phyloP scores from a whole-genome alignment of 2,113 vertebrate genomes.

The Epinephelus cyanopodus region DNA sequence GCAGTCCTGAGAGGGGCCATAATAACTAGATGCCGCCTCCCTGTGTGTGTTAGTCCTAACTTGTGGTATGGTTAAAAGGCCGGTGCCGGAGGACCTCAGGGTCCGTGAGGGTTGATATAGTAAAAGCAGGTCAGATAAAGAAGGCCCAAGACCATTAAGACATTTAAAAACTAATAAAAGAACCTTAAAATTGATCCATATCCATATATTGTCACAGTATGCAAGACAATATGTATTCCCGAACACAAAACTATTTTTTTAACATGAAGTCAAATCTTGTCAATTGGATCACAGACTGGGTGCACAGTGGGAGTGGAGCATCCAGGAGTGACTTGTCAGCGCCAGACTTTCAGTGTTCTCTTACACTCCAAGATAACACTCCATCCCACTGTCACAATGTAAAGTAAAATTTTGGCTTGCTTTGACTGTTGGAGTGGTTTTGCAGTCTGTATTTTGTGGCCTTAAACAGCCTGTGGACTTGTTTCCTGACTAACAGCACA shows the following conservation, averaged over 20 bases:
- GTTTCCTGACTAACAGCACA: constrained; percentile 35
- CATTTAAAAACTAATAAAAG: no score
- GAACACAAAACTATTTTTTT: background rate
- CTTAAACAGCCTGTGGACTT: constrained; percentile 3
- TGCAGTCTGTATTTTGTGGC: constrained; percentile 28
- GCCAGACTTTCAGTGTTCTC: background rate
- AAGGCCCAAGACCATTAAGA: no score
- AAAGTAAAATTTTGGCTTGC: background rate
- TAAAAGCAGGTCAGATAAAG: no score
- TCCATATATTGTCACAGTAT: background rate
- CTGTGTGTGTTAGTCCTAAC: no score
- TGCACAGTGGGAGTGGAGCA: background rate
- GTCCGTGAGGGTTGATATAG: no score
- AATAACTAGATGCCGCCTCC: no score
- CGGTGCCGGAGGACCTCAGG: no score
- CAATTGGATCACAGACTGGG: background rate
- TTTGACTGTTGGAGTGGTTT: background rate
- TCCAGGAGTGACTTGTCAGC: background rate
- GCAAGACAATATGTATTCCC: background rate
- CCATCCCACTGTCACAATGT: constrained; percentile 12
- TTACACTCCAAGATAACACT: background rate
- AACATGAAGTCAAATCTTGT: background rate
- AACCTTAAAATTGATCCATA: no score
- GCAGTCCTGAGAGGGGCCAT: no score
- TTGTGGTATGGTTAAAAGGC: no score